Evolutionary conservation across 2,888 invertebrate species (phyloP).

Genomic region (Cheilosia grossa): DNA sequence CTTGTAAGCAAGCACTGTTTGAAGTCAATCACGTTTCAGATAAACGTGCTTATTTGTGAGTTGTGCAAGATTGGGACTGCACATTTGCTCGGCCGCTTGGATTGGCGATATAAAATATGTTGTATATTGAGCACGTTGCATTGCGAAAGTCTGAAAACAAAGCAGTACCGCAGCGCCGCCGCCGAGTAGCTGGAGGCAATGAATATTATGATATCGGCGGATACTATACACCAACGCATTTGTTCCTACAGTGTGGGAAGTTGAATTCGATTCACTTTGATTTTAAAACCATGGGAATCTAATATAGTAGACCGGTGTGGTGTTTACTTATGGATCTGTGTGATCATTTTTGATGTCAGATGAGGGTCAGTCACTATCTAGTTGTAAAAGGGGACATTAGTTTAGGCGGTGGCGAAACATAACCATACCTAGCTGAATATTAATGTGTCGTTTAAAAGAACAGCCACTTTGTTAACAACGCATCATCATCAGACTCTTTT

Average conservation of each 20-base stretch:
- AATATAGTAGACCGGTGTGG: too few relatives aligned
- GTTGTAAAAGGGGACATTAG: too few relatives aligned
- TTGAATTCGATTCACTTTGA: background rate
- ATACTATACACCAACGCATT: constrained; percentile 18
- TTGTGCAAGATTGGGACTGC: constrained; percentile 37
- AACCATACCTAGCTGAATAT: too few relatives aligned
- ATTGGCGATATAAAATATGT: constrained; percentile 43
- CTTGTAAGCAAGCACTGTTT: constrained; percentile 1
- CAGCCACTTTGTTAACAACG: too few relatives aligned
- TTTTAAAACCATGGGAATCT: too few relatives aligned
- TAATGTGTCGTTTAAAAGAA: too few relatives aligned
- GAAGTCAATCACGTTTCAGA: constrained; percentile 60
- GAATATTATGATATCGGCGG: constrained; percentile 18
- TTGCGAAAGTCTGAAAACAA: constrained; percentile 39
- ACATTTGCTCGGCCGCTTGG: background rate
- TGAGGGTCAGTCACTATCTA: too few relatives aligned
- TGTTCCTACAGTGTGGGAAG: background rate
- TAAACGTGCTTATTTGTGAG: constrained; percentile 50
- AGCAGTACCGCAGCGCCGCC: background rate
- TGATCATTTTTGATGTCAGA: too few relatives aligned
- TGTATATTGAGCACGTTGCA: constrained; percentile 51
- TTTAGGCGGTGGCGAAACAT: too few relatives aligned
- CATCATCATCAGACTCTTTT: too few relatives aligned
- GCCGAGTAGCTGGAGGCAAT: background rate
- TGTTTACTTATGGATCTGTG: too few relatives aligned